phyloP scores from a whole-genome alignment of 2,888 invertebrate genomes.

The Leucophenga maculata region DNA sequence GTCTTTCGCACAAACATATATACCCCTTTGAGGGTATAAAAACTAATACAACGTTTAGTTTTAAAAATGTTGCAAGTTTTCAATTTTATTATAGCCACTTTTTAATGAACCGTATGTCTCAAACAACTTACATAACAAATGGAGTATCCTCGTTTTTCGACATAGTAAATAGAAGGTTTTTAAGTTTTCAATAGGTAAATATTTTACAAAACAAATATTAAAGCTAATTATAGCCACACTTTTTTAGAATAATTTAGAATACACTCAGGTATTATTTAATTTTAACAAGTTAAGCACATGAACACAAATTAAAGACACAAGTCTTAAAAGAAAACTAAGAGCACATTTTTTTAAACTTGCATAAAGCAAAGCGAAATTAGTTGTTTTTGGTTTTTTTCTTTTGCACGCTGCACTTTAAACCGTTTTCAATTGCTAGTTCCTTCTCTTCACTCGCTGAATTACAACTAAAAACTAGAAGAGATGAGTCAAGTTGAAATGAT shows the following conservation, averaged over 20 bases:
- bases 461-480: not conserved
- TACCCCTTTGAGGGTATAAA: too few relatives aligned
- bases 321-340: not conserved
- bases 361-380: not conserved
- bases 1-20: too few relatives aligned
- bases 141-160: constrained; percentile 58
- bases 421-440: too few relatives aligned
- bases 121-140: constrained; percentile 60
- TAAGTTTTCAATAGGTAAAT: not conserved
- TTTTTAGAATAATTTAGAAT: not conserved
- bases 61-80: too few relatives aligned
- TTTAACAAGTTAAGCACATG: not conserved
- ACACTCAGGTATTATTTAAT: too few relatives aligned
- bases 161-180: constrained; percentile 44
- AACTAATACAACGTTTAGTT: too few relatives aligned
- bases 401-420: too few relatives aligned
- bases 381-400: too few relatives aligned
- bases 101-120: too few relatives aligned
- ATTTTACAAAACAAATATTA: not conserved
- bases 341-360: constrained; percentile 16
- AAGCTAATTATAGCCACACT: not conserved
- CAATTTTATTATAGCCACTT: not conserved
- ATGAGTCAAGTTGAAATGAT: not conserved
- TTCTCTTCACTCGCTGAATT: not conserved
- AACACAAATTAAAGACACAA: not conserved